These are phyloP conservation scores for Sebastes steindachneri DNA, from an alignment of 2,797 vertebrate species.

Conservation along the genomic window DNA sequence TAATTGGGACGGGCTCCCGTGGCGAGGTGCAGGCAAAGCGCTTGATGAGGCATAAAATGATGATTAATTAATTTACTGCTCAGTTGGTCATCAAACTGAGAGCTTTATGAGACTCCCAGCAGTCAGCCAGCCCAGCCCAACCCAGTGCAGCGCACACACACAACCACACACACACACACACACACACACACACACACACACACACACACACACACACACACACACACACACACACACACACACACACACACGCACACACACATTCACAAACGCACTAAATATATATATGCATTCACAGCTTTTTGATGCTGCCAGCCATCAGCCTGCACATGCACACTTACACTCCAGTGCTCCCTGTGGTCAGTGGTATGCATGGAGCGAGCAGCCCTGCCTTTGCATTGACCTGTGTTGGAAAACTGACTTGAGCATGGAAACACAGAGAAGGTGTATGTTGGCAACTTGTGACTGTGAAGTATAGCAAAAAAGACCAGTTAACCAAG, in stretches of 20 bases:
- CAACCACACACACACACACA: not conserved
- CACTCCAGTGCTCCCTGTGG: slow-evolving; percentile 35
- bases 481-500: not conserved
- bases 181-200: not conserved
- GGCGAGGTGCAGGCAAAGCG: slow-evolving; percentile 91
- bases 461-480: not conserved
- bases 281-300: slow-evolving; percentile 29
- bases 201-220: not conserved
- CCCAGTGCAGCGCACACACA: slow-evolving; percentile 6
- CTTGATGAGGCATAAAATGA: slow-evolving; percentile 99
- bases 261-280: slow-evolving; percentile 9
- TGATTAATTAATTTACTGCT: slow-evolving; percentile 99
- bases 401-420: slow-evolving; percentile 63
- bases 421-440: slow-evolving; percentile 21
- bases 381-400: slow-evolving; percentile 65
- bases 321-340: not conserved
- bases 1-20: slow-evolving; percentile 90
- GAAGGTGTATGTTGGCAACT: not conserved
- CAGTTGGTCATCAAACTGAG: slow-evolving; percentile 97
- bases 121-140: slow-evolving; percentile 79
- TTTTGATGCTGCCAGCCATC: slow-evolving; percentile 25
- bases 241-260: slow-evolving; percentile 1
- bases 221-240: not conserved
- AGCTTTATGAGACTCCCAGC: slow-evolving; percentile 98
- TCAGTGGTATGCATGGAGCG: slow-evolving; percentile 30